Percentiles rank a stretch among this genome's conserved stretches.
phyloP scores from a whole-genome alignment of 2,797 vertebrate species.

The Astyanax mexicanus region DNA sequence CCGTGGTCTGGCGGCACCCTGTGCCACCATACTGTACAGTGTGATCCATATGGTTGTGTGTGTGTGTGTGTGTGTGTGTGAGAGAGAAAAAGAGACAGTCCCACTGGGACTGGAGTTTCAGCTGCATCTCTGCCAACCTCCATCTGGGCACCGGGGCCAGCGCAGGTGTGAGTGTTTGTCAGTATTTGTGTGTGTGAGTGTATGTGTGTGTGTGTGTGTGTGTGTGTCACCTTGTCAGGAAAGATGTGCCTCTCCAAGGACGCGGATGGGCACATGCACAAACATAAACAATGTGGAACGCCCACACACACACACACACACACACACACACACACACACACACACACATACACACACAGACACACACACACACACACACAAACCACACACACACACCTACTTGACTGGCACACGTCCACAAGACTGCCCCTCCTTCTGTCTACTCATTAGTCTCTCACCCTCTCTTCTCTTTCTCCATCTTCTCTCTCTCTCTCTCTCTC shows the following conservation, averaged over 20 bases:
- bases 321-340: constrained; percentile 18
- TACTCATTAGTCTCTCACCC: constrained; percentile 31
- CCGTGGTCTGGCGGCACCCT: not conserved
- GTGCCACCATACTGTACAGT: constrained; percentile 30
- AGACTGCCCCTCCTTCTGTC: constrained; percentile 48
- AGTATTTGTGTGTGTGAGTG: constrained; percentile 46
- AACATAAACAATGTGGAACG: constrained; percentile 30
- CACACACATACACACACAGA: constrained; percentile 13
- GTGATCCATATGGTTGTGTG: constrained; percentile 53
- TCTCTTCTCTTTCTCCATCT: not conserved
- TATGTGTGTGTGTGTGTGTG: constrained; percentile 55
- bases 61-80: constrained; percentile 22
- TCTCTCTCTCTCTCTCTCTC: not conserved
- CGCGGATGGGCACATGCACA: constrained; percentile 47
- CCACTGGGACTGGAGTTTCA: constrained; percentile 58
- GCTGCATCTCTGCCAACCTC: constrained; percentile 68
- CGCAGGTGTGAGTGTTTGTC: constrained; percentile 73
- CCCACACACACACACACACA: not conserved
- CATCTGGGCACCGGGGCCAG: constrained; percentile 73
- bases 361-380: constrained; percentile 2
- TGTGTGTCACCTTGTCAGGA: constrained; percentile 71
- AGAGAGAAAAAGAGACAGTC: no score
- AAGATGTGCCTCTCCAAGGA: constrained; percentile 64
- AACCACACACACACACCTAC: constrained; percentile 11
- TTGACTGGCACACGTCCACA: constrained; percentile 26